phyloP scores from a whole-genome alignment of 2,888 invertebrate genomes.

The Agonopterix arenella region DNA sequence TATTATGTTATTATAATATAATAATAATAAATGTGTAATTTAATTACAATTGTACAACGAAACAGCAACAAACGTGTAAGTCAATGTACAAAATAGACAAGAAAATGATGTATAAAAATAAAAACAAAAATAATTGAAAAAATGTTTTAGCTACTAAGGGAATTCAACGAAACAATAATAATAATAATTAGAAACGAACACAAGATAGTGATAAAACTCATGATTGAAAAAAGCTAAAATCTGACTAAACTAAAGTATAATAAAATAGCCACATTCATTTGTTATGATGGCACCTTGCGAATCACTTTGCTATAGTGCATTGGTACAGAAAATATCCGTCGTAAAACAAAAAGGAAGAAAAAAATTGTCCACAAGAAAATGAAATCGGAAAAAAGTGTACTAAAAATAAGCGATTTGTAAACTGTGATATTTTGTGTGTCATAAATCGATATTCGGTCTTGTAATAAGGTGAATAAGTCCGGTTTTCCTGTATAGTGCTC shows the following conservation, averaged over 20 bases:
- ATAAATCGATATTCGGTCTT: not conserved
- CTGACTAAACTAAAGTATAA: conserved; percentile 46
- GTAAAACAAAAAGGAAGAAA: conserved; percentile 6
- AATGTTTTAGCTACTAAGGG: conserved; percentile 18
- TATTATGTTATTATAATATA: conserved; percentile 52
- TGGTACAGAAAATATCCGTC: conserved; percentile 17
- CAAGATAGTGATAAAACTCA: conserved; percentile 55
- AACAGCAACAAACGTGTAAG: conserved; percentile 42
- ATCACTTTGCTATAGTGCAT: conserved; percentile 54
- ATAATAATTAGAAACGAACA: conserved; percentile 53
- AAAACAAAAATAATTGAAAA: conserved; percentile 16
- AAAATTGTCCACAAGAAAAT: conserved; percentile 12
- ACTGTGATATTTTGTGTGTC: not conserved
- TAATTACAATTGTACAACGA: conserved; percentile 58
- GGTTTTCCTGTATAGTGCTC: conserved; percentile 40
- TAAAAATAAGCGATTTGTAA: not conserved
- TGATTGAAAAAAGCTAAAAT: conserved; percentile 45
- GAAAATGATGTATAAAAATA: conserved; percentile 21
- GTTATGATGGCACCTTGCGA: conserved; percentile 67
- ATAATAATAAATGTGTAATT: conserved; percentile 36
- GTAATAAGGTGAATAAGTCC: conserved; percentile 19
- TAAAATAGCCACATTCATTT: conserved; percentile 64
- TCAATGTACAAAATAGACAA: conserved; percentile 30
- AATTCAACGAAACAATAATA: conserved; percentile 46
- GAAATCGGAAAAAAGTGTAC: conserved; percentile 16